phyloP scores from a whole-genome alignment of 2,888 invertebrate species.

The Pharmacophagus antenor region DNA sequence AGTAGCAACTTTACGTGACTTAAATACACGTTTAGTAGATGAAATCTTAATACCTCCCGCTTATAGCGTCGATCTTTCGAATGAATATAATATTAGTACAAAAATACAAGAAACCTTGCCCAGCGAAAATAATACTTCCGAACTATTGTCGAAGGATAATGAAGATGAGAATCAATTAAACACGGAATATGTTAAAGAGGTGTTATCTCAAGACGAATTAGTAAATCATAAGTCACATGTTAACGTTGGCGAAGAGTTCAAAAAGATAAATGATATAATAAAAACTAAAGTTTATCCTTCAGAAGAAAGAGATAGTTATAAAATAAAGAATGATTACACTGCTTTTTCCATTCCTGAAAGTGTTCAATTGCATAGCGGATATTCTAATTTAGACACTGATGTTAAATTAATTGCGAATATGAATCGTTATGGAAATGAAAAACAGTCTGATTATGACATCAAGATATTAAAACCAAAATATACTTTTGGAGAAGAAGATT shows the following conservation, averaged over 20 bases:
- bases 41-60: background rate
- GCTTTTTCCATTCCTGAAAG: slow-evolving; percentile 3
- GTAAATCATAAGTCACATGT: background rate
- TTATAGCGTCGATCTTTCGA: background rate
- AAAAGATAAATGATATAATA: slow-evolving; percentile 27
- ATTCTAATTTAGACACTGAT: background rate
- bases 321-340: slow-evolving; percentile 23
- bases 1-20: slow-evolving; percentile 49
- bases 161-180: slow-evolving; percentile 2
- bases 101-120: slow-evolving; percentile 1
- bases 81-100: slow-evolving; percentile 3
- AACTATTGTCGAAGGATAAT: slow-evolving; percentile 1
- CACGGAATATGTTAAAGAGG: slow-evolving; percentile 1
- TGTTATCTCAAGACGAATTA: background rate
- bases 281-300: slow-evolving; percentile 15
- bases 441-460: background rate
- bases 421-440: background rate
- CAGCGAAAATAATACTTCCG: background rate
- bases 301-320: slow-evolving; percentile 11
- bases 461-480: background rate
- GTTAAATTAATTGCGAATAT: background rate
- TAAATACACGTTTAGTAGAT: slow-evolving; percentile 2
- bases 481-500: slow-evolving; percentile 4
- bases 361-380: background rate
- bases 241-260: slow-evolving; percentile 12